These are phyloP conservation scores for Solea senegalensis DNA, from an alignment of 2,113 vertebrate genomes.

Conservation along the genomic window DNA sequence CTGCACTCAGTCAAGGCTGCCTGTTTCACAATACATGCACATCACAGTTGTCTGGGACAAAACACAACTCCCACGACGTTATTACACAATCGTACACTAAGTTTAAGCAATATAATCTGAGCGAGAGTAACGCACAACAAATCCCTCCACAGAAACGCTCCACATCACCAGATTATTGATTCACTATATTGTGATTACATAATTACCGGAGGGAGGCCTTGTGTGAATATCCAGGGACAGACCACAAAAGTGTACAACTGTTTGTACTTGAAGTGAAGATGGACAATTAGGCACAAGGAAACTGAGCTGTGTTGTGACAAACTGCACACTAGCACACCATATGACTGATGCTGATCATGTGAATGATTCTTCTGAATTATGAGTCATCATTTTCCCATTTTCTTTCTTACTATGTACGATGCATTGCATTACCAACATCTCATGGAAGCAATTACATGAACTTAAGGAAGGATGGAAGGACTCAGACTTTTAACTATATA, in stretches of 20 bases:
- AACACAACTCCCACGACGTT: constrained; percentile 15
- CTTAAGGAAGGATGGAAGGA: background rate
- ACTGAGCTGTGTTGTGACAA: too few species aligned
- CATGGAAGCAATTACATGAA: background rate
- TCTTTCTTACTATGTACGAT: too few species aligned
- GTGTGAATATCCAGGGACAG: background rate
- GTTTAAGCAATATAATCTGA: background rate
- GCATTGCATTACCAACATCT: too few species aligned
- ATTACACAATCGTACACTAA: constrained; percentile 29
- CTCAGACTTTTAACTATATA: too few species aligned
- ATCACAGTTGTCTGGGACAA: constrained; percentile 3
- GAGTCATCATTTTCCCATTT: too few species aligned
- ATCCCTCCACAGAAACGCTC: background rate
- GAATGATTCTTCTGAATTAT: too few species aligned
- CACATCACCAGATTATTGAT: background rate
- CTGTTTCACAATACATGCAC: constrained; percentile 40
- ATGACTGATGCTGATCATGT: too few species aligned
- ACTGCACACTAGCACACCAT: too few species aligned
- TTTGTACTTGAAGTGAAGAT: too few species aligned
- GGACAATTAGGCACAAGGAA: too few species aligned
- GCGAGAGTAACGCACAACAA: background rate
- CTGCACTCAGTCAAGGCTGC: constrained; percentile 20
- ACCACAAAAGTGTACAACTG: too few species aligned
- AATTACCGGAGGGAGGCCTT: background rate
- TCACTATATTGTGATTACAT: background rate